Percentiles rank a stretch among this genome's conserved stretches.
Evolutionary conservation across 2,797 vertebrate genomes (phyloP).

Genomic region (Gobio occitaniae): DNA sequence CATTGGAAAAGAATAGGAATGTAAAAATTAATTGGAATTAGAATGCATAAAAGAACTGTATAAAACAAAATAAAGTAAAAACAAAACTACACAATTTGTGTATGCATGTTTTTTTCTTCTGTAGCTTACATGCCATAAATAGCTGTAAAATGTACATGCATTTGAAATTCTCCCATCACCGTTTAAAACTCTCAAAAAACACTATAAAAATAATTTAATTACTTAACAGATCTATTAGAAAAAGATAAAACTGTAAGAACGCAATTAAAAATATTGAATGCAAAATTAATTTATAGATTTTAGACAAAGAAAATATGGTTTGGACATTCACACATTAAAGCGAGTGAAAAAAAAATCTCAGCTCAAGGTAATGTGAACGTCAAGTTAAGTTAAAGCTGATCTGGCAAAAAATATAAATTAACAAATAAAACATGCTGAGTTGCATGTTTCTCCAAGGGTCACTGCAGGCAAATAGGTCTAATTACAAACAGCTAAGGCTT

Average conservation of each 20-base stretch:
- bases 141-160: not conserved
- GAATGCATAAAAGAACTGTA: not conserved
- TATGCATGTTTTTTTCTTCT: not conserved
- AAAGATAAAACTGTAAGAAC: not conserved
- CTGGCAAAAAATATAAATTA: slow-evolving; percentile 65
- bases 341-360: slow-evolving; percentile 17
- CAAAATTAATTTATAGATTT: not conserved
- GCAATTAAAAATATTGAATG: not conserved
- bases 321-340: slow-evolving; percentile 46
- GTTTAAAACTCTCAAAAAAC: not conserved
- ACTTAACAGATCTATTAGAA: not conserved
- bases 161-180: not conserved
- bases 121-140: not conserved
- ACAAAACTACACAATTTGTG: not conserved
- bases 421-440: slow-evolving; percentile 64
- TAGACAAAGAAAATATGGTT: slow-evolving; percentile 56
- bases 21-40: not conserved
- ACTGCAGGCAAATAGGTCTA: slow-evolving; percentile 62
- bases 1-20: not conserved
- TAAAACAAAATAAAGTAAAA: not conserved
- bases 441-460: slow-evolving; percentile 60
- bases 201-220: not conserved
- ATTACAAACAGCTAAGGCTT: slow-evolving; percentile 62
- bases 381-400: slow-evolving; percentile 50
- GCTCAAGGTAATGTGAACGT: slow-evolving; percentile 25